A percentile compares a stretch with the other conserved stretches of the same genome.
phyloP scores from a whole-genome alignment of 2,113 vertebrate genomes.

The Nycticebus coucang region DNA sequence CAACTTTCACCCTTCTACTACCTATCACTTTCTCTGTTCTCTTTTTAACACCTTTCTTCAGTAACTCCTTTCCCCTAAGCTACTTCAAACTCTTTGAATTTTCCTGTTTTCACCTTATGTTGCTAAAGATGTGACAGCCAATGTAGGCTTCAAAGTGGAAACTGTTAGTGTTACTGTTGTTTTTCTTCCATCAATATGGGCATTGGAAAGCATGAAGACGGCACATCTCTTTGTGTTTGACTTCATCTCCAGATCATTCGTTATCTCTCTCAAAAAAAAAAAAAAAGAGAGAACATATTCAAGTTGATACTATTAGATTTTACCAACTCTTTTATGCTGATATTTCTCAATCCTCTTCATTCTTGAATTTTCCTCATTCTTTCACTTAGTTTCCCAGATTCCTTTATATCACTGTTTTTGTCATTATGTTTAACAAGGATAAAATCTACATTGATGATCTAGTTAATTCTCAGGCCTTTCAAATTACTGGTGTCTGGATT shows the following conservation, averaged over 20 bases:
- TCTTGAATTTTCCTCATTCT: neutral
- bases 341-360: neutral
- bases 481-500: neutral
- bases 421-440: neutral
- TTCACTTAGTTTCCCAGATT: neutral
- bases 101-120: neutral
- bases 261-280: neutral
- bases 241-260: neutral
- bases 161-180: neutral
- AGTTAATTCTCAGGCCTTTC: neutral
- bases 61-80: rapidly evolving
- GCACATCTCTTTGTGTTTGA: neutral
- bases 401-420: neutral
- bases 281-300: neutral
- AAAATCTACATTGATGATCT: neutral
- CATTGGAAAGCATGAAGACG: neutral
- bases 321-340: neutral
- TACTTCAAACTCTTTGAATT: neutral
- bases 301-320: neutral
- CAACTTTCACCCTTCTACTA: neutral
- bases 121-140: neutral
- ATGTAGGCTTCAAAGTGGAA: neutral
- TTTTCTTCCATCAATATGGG: neutral
- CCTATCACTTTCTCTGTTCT: neutral
- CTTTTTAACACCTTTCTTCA: neutral